Evolutionary conservation across 1,140 invertebrate genomes (phyloP).

Genomic region (Calycopis cecrops): DNA sequence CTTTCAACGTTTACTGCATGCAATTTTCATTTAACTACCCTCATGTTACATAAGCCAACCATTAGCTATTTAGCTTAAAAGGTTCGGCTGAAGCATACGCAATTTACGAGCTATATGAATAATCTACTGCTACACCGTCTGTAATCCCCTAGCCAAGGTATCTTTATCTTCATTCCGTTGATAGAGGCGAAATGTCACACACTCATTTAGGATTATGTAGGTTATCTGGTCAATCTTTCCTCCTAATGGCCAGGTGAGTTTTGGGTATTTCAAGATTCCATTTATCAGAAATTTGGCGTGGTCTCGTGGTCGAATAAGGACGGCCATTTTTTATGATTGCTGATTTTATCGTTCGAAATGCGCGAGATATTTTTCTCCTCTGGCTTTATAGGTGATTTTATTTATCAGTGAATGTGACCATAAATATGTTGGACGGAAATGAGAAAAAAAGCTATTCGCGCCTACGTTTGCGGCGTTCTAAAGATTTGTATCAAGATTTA

Average conservation of each 20-base stretch:
- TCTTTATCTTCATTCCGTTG: slow-evolving; percentile 36
- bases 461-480: no score
- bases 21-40: slow-evolving; percentile 30
- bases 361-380: no score
- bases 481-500: no score
- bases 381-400: no score
- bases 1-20: slow-evolving; percentile 17
- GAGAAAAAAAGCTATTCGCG: no score
- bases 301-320: not conserved
- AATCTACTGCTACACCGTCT: slow-evolving; percentile 19
- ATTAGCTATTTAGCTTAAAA: slow-evolving; percentile 28
- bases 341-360: not conserved
- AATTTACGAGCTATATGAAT: slow-evolving; percentile 22
- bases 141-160: slow-evolving; percentile 30
- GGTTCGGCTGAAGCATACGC: slow-evolving; percentile 19
- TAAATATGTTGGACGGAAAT: no score
- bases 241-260: slow-evolving; percentile 19
- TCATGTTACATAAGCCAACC: slow-evolving; percentile 20
- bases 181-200: slow-evolving; percentile 34
- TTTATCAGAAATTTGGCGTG: no score
- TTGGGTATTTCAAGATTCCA: not conserved
- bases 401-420: no score
- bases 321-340: not conserved
- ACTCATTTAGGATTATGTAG: slow-evolving; percentile 35
- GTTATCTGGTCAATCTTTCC: slow-evolving; percentile 31